Conservation (phyloP, 2,888 invertebrate species). For the Exocentrus adspersus region DNA sequence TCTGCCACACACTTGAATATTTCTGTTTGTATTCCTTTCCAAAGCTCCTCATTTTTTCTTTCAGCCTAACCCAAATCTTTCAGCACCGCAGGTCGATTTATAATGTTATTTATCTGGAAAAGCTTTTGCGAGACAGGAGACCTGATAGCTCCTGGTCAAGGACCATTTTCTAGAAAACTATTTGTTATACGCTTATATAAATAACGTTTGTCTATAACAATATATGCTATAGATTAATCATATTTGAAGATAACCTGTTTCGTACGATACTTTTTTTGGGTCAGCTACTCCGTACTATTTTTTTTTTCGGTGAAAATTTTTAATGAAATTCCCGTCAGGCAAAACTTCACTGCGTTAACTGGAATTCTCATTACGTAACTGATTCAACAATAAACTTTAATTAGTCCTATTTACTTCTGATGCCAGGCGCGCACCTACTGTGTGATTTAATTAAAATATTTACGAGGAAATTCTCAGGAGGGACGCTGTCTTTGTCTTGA, state of each 20-base stretch:
- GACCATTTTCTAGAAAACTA: constrained; percentile 8
- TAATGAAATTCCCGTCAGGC: no score
- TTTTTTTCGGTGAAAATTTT: no score
- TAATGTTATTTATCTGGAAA: constrained; percentile 9
- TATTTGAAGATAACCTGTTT: no score
- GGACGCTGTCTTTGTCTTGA: background rate
- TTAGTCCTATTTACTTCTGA: background rate
- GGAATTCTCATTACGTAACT: no score
- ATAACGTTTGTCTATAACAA: background rate
- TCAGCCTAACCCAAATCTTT: background rate
- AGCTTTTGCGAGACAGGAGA: background rate
- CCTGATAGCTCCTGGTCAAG: background rate
- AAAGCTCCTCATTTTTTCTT: background rate
- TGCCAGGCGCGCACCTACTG: background rate
- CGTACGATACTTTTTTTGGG: background rate
- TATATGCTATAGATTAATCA: no score
- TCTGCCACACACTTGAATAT: background rate
- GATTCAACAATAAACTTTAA: background rate
- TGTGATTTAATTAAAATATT: constrained; percentile 3
- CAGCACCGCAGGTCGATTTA: constrained; percentile 5
- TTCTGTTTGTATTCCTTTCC: background rate
- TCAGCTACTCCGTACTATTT: no score
- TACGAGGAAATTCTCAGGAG: background rate
- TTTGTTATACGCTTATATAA: constrained; percentile 7
- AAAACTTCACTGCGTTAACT: no score